phyloP scores from a whole-genome alignment of 2,888 invertebrate genomes.

The Morinoia aosen region DNA sequence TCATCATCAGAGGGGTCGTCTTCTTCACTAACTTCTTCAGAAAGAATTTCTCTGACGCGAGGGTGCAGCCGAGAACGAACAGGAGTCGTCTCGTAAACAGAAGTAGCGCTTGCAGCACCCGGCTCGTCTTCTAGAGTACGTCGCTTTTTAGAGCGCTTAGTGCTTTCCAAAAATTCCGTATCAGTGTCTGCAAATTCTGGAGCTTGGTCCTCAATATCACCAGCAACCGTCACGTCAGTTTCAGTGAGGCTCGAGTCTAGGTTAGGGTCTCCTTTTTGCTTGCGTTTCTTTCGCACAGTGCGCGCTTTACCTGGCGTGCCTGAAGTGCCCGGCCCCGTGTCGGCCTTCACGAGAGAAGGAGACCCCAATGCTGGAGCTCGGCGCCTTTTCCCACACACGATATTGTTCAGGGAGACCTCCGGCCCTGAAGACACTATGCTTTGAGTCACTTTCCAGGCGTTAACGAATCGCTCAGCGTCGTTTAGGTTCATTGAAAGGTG shows the following conservation, averaged over 20 bases:
- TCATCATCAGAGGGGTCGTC: constrained; percentile 6
- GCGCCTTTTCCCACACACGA: constrained; percentile 60
- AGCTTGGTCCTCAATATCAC: background rate
- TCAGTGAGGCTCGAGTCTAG: constrained; percentile 38
- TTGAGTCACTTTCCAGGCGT: constrained; percentile 58
- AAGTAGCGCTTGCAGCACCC: background rate
- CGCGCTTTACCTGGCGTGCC: background rate
- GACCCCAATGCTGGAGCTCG: constrained; percentile 50
- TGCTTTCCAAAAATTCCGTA: background rate
- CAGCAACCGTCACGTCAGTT: background rate
- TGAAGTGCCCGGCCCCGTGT: background rate
- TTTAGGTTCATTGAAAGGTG: constrained; percentile 53
- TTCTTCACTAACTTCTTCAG: background rate
- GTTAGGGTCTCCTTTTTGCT: constrained; percentile 40
- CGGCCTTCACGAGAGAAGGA: background rate
- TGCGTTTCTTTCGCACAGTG: constrained; percentile 18
- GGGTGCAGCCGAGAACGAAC: constrained; percentile 19
- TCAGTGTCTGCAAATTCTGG: background rate
- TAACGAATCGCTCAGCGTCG: constrained; percentile 49
- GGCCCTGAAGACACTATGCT: constrained; percentile 63
- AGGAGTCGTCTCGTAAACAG: background rate
- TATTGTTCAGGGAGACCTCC: constrained; percentile 65
- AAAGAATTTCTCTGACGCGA: constrained; percentile 1
- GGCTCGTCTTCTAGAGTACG: background rate
- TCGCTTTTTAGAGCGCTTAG: constrained; percentile 3